Conservation (phyloP, 2,113 vertebrate species). For the Vidua macroura region DNA sequence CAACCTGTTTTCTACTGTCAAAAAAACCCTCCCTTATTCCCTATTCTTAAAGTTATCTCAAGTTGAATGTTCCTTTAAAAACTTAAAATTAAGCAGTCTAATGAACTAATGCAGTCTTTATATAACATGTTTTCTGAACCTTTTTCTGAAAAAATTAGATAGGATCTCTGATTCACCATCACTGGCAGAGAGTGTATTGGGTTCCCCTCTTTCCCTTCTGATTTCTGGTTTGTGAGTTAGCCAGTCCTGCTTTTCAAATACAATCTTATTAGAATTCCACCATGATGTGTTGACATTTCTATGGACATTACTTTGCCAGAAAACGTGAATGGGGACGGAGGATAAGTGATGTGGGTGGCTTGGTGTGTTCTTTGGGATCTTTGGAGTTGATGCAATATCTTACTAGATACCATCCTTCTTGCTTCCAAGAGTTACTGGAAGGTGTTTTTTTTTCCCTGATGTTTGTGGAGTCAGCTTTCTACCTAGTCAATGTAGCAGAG, state of each 20-base stretch:
- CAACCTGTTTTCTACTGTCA: background rate
- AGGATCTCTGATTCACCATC: background rate
- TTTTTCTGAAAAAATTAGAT: background rate
- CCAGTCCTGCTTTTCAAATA: background rate
- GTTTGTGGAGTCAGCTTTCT: background rate
- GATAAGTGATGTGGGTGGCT: background rate
- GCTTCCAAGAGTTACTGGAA: background rate
- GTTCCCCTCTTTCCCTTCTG: background rate
- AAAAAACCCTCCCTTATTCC: background rate
- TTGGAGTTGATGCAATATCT: background rate
- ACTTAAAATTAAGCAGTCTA: background rate
- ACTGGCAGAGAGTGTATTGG: background rate
- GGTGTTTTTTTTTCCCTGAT: background rate
- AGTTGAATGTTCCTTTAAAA: background rate
- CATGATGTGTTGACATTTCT: background rate
- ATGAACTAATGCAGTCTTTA: background rate
- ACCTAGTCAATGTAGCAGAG: background rate
- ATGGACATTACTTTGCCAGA: background rate
- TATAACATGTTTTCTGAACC: background rate
- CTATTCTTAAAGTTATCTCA: background rate
- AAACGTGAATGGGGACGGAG: background rate
- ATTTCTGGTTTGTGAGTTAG: background rate
- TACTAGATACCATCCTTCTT: background rate
- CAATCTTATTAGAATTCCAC: background rate
- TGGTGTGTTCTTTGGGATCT: background rate